Conservation (phyloP, 2,888 invertebrate species). For the Salticus scenicus region DNA sequence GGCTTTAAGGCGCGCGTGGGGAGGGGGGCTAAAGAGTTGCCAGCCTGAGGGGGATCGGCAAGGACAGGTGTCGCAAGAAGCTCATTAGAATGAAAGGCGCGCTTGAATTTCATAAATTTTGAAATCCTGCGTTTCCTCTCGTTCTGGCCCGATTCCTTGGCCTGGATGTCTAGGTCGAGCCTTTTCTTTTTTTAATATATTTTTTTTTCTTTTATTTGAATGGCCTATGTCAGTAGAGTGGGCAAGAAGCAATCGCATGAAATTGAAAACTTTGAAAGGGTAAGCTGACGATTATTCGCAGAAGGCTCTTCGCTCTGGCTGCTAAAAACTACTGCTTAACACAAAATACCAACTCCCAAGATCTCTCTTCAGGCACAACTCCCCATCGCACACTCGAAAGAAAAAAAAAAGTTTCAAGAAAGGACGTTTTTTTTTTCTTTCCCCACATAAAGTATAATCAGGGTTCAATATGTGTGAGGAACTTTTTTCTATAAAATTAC, state of each 20-base stretch:
- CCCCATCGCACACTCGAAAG: no score
- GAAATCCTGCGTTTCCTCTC: conserved; percentile 21
- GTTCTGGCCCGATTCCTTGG: conserved; percentile 5
- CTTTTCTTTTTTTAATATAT: neutral
- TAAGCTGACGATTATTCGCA: no score
- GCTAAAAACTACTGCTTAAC: no score
- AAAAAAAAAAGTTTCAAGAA: no score
- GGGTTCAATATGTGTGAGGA: no score
- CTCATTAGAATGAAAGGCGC: conserved; percentile 67
- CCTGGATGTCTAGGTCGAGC: neutral
- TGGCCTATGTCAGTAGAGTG: neutral
- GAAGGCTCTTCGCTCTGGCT: no score
- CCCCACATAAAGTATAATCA: no score
- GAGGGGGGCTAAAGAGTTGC: conserved; percentile 33
- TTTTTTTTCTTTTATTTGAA: no score
- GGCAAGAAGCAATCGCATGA: conserved; percentile 1
- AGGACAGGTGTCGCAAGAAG: conserved; percentile 66
- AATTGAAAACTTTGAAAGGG: neutral
- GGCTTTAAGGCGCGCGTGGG: conserved; percentile 32
- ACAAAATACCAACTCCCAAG: no score
- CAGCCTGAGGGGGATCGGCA: conserved; percentile 21
- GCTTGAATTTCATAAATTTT: conserved; percentile 66
- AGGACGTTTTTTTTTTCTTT: no score
- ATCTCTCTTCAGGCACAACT: no score
- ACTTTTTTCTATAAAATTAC: no score